phyloP scores from a whole-genome alignment of 2,797 vertebrate species.

The Dendrocincla fuliginosa region DNA sequence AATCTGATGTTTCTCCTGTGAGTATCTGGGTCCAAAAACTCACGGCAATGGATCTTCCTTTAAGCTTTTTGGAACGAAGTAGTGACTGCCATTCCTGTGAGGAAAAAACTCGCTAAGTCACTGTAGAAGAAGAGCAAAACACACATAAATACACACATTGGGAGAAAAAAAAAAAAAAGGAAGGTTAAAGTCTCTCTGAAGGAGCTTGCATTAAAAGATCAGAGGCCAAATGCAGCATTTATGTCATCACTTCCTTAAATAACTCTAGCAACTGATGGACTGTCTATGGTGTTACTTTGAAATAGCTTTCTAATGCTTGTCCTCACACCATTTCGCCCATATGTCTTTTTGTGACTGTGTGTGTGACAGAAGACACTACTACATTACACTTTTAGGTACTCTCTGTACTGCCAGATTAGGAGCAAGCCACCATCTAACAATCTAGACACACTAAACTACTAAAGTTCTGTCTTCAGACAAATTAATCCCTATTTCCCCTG shows the following conservation, averaged over 20 bases:
- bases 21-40: neutral
- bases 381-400: neutral
- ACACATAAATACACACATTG: neutral
- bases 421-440: neutral
- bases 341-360: neutral
- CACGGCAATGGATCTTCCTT: neutral
- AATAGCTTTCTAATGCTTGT: neutral
- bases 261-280: neutral
- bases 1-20: neutral
- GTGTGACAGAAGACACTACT: neutral
- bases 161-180: neutral
- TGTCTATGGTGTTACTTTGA: neutral
- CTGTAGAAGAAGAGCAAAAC: neutral
- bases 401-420: neutral
- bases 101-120: neutral
- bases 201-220: neutral
- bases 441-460: neutral
- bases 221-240: slow-evolving; percentile 6
- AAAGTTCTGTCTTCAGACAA: neutral
- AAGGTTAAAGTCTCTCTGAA: neutral
- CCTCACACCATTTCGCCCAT: neutral
- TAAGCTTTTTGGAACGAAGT: neutral
- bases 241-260: slow-evolving; percentile 10
- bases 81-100: neutral
- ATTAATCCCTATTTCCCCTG: neutral